Base-by-base conservation (phyloP, 2,113 vertebrate genomes). In the Felis chaus region DNA sequence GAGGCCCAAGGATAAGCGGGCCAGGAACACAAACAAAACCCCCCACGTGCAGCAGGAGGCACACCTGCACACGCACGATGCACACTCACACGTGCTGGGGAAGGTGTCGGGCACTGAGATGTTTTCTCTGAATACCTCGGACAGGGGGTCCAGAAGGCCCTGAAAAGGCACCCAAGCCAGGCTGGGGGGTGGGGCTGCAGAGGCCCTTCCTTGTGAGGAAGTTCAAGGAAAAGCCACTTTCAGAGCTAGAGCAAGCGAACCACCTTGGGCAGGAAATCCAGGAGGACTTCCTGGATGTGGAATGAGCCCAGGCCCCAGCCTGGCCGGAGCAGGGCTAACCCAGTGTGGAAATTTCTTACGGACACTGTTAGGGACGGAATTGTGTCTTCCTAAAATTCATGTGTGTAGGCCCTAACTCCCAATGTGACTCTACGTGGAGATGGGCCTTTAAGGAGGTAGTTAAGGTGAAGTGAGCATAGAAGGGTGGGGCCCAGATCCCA, bases 181-280 rank as follows among this genome's bases (percentile, higher is more conserved):
- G 68, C 48, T 29, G 36, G 21, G 23, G 23, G 68, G 23, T 0
- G 27, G 14, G 9, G 14, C n/a, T 3, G 33, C 16, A 2, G 0
- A 11, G 39, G 39, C 25, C 39, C 48, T 33, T 16, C 76, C 50
- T 16, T 0, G 0, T 8, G 53, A 48, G 41, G 36, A 33, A 11
- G 41, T 8, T 12, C 21, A 0, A 0, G 14, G 18, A 23, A n/a
- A 4, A 19, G 63, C 69, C 39, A 11, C 4, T 0, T 10, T 25
- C 11, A 25, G 61, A 18, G 63, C 19, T 1, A 33, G 12, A 61
- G 74, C 57, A 19, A 21, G 21, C 21, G 6, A 10, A 61, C 7
- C 21, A 23, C 57, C 57, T 7, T 2, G 41, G 41, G 41, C 74
- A 4, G 41, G 29, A 41, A 41, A 41, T 41, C 41, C 41, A 25